Evolutionary conservation across 1,140 invertebrate species (phyloP).

Genomic region (Bicyclus anynana): DNA sequence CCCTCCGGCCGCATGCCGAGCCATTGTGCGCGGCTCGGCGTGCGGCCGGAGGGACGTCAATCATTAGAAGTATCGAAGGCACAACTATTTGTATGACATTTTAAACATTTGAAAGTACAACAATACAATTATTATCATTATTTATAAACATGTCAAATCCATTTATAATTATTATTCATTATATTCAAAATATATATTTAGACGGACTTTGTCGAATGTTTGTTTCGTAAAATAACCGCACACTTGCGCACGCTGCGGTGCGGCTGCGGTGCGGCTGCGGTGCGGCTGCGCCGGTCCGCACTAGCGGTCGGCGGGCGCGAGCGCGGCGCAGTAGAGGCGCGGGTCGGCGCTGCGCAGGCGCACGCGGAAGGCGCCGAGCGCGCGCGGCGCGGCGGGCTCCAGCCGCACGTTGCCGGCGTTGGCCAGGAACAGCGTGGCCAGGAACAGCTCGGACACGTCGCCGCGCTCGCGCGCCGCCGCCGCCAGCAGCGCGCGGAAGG

Average conservation of each 20-base stretch:
- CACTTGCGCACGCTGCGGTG: too few species aligned
- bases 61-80: slow-evolving; percentile 17
- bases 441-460: slow-evolving; percentile 41
- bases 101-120: background rate
- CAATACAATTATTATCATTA: too few species aligned
- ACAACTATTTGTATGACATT: slow-evolving; percentile 8
- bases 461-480: slow-evolving; percentile 21
- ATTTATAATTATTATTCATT: too few species aligned
- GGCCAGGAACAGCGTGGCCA: slow-evolving; percentile 50
- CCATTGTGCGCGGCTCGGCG: too few species aligned
- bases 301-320: background rate
- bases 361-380: slow-evolving; percentile 39
- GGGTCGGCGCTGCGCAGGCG: slow-evolving; percentile 37
- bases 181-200: too few species aligned
- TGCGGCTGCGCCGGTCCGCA: background rate
- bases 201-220: too few species aligned
- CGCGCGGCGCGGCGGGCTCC: slow-evolving; percentile 34
- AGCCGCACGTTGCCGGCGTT: background rate
- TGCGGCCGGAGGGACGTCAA: too few species aligned
- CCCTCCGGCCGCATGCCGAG: too few species aligned
- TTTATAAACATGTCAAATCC: too few species aligned
- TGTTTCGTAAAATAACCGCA: too few species aligned
- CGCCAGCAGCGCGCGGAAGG: slow-evolving; percentile 13
- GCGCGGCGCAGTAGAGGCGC: slow-evolving; percentile 29
- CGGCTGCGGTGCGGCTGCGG: too few species aligned